phyloP scores from a whole-genome alignment of 1,140 invertebrate genomes.

The Calliphora vicina region DNA sequence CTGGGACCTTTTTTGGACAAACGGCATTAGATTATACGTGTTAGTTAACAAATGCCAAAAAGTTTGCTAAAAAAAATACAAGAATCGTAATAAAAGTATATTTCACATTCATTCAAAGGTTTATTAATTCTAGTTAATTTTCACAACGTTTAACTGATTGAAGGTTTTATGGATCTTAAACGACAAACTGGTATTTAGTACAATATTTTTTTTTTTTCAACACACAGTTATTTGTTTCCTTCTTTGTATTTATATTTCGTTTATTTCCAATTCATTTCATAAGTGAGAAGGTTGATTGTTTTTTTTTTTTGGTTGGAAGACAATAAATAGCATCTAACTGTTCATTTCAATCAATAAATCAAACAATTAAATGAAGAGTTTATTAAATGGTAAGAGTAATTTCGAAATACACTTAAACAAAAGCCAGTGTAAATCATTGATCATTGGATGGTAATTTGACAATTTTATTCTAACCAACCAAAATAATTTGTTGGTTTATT shows the following conservation, averaged over 20 bases:
- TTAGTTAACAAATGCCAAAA: neutral
- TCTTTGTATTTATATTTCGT: neutral
- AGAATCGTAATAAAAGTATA: neutral
- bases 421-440: neutral
- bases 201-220: neutral
- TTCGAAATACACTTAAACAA: neutral
- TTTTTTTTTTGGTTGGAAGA: neutral
- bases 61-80: neutral
- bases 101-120: constrained; percentile 31
- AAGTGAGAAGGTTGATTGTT: neutral
- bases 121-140: constrained; percentile 60
- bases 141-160: constrained; percentile 61
- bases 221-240: neutral
- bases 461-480: too few species aligned
- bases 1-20: constrained; percentile 27
- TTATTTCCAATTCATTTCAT: neutral
- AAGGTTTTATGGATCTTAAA: constrained; percentile 44
- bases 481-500: too few species aligned
- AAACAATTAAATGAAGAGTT: constrained; percentile 30
- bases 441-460: too few species aligned
- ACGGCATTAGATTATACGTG: constrained; percentile 41
- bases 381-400: neutral
- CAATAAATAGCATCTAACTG: neutral
- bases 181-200: constrained; percentile 22
- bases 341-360: constrained; percentile 31